Evolutionary conservation across 2,797 vertebrate genomes (phyloP), one percentile per base, ranked within the genome.

Genomic region (Enteromius mattozi): DNA sequence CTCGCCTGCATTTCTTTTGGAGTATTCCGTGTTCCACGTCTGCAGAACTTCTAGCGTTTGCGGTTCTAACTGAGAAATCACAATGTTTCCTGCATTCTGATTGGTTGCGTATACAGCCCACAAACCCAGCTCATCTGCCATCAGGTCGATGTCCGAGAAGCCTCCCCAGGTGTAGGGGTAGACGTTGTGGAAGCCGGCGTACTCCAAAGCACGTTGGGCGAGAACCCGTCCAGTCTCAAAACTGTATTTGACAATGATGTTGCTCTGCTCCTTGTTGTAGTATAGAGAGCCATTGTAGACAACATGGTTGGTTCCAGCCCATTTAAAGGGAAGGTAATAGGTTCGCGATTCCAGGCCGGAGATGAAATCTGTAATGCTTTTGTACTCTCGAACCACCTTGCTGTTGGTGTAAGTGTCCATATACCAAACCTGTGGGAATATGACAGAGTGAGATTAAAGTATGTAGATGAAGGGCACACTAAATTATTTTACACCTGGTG

Each of bases 191-290:
- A 99, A 99, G 24, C 98, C 98, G 0, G 98, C 97, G 0, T 97
- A 98, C 90, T 99, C 98, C 84, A 99, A 90, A 74, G 97, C 97
- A 1, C 98, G 92, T 78, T 99, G 98, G 0, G 96, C 97, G 33
- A 98, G 92, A 75, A 99, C 97, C 49, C 93, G 95, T 54, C 98
- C 98, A 0, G 93, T 94, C 89, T 97, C 97, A 2, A 99, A 99
- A 94, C 96, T 98, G 95, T 99, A 99, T 88, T 97, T 98, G 88
- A 99, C 97, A 56, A 99, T 96, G 45, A 99, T 99, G 94, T 99
- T 99, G 93, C 97, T 99, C 92, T 99, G 98, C 88, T 99, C 99
- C 89, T 99, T 99, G 94, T 99, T 99, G 94, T 99, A 99, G 90
- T 97, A 99, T 45, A 99, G 96, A 0, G 98, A 99, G 61, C 98